Base-by-base conservation (phyloP, 2,113 vertebrate genomes). In the Typhlomys cinereus region DNA sequence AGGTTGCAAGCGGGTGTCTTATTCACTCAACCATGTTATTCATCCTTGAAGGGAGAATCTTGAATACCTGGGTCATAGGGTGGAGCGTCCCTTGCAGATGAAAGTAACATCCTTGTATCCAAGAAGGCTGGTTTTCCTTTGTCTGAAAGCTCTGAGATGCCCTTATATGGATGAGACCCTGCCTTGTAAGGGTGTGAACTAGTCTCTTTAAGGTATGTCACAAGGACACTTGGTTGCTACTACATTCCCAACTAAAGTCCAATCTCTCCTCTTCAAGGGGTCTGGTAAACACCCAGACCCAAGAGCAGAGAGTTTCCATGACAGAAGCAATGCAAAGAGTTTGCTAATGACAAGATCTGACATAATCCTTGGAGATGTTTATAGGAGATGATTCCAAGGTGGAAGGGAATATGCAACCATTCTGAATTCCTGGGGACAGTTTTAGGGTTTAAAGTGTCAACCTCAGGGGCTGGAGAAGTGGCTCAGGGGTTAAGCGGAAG, bases 281-380 rank as follows among this genome's bases (percentile, higher is more conserved):
- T 31, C 17, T 27, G 36, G 36, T 54, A n/a, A 1, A 15, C 17
- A 23, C 41, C 73, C 5, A 7, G 39, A 64, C 12, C 50, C 41
- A 46, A 21, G 59, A 69, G n/a, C 29, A 83, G 39, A 57, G 0
- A 39, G 31, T n/a, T 76, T 52, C 74, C 12, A 10, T n/a, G 61
- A 29, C 11, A 89, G 66, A 61, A 81, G 31, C 66, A n/a, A 46
- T 52, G 39, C n/a, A 62, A n/a, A 61, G 34, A 3, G 31, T 88
- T 78, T 81, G 69, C n/a, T 76, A 74, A 70, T 79, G 81, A 39
- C n/a, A 82, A 80, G 78, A 78, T 70, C 83, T 88, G n/a, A 57
- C 36, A 52, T 74, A 64, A 90, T 88, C 54, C 39, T 41, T 52
- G 64, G 62, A 78, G 61, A n/a, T 36, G 44, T 61, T 25, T 27